Evolutionary conservation across 2,113 vertebrate species (phyloP).

Genomic region (Rhea pennata): DNA sequence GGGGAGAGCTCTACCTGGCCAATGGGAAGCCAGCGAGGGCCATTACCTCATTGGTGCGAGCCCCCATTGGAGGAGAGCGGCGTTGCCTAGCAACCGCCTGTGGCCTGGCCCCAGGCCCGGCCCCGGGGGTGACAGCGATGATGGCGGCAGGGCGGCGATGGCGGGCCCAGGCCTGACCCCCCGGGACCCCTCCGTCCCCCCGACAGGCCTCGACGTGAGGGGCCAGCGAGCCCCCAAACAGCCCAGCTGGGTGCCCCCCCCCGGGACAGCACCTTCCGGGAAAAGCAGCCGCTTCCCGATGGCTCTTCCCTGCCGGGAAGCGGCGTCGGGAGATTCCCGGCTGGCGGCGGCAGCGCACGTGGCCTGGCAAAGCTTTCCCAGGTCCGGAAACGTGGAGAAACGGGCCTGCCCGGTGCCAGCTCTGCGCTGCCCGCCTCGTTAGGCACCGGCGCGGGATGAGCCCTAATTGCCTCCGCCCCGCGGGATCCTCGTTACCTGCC

Average conservation of each 20-base stretch:
- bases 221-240: accelerated
- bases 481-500: slow-evolving; percentile 10
- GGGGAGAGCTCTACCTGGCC: neutral
- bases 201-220: accelerated
- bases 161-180: too few species aligned
- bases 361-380: neutral
- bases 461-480: neutral
- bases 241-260: accelerated
- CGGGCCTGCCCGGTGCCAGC: neutral
- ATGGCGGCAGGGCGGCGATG: too few species aligned
- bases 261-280: neutral
- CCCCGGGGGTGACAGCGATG: too few species aligned
- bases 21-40: neutral
- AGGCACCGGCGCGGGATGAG: neutral
- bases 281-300: neutral
- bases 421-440: accelerated
- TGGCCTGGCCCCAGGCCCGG: too few species aligned
- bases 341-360: accelerated
- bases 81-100: neutral
- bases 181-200: neutral
- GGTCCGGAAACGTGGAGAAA: too few species aligned
- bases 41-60: neutral
- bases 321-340: neutral
- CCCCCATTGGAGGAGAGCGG: neutral
- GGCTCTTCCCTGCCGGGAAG: neutral